A percentile compares a stretch with the other conserved stretches of the same genome.
Evolutionary conservation across 2,888 invertebrate species (phyloP).

Genomic region (Melieria omissa): DNA sequence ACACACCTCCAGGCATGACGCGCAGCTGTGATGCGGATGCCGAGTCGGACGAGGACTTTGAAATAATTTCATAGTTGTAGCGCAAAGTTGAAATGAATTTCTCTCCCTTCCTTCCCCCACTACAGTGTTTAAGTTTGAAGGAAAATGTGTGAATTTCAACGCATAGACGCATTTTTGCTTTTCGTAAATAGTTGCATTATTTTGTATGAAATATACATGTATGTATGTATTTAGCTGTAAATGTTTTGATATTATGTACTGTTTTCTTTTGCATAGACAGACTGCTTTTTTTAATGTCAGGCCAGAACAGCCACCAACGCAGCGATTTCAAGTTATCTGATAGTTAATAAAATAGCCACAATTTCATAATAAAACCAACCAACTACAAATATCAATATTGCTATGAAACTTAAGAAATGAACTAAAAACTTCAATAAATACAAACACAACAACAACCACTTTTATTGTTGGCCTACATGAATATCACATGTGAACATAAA

Average conservation of each 20-base stretch:
- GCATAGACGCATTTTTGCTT: constrained; percentile 19
- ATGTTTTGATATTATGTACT: constrained; percentile 10
- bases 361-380: too few species aligned
- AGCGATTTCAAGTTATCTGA: neutral
- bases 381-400: too few species aligned
- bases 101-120: neutral
- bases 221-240: constrained; percentile 9
- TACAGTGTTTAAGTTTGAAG: constrained; percentile 19
- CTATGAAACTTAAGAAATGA: too few species aligned
- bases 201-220: neutral
- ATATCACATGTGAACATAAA: too few species aligned
- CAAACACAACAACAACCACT: too few species aligned
- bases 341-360: neutral
- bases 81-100: constrained; percentile 22
- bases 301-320: neutral
- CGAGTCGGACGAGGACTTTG: constrained; percentile 86
- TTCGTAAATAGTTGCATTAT: too few species aligned
- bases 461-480: too few species aligned
- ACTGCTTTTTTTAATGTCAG: neutral
- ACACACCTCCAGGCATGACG: constrained; percentile 43
- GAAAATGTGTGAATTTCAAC: constrained; percentile 1
- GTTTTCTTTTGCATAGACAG: neutral
- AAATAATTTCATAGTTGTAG: constrained; percentile 75
- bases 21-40: constrained; percentile 69
- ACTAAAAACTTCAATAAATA: too few species aligned